A percentile compares a stretch with the other conserved stretches of the same genome.
These are phyloP conservation scores for Drosophila triauraria DNA, from an alignment of 1,140 invertebrate genomes.

Conservation along the genomic window DNA sequence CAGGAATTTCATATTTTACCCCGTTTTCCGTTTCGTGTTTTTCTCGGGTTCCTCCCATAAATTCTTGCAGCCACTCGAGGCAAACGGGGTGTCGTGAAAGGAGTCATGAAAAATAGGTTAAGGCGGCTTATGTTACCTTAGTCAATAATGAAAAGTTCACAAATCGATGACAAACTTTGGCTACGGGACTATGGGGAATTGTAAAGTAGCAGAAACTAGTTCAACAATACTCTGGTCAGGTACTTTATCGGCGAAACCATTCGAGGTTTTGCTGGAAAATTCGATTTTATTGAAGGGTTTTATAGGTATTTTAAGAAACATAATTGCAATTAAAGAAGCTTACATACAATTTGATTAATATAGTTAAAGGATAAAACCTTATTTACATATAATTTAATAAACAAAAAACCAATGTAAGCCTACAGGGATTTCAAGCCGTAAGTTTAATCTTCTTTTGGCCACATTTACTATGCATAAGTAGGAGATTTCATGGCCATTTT, in stretches of 20 bases:
- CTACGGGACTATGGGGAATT: neutral
- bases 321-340: too few relatives aligned
- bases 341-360: too few relatives aligned
- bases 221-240: slow-evolving; percentile 2
- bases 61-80: slow-evolving; percentile 33
- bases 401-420: neutral
- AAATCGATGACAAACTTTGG: slow-evolving; percentile 42
- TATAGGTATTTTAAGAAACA: too few relatives aligned
- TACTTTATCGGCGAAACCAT: slow-evolving; percentile 1
- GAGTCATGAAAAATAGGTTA: slow-evolving; percentile 48
- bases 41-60: slow-evolving; percentile 19
- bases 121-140: slow-evolving; percentile 33
- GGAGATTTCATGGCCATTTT: slow-evolving; percentile 22
- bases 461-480: slow-evolving; percentile 37
- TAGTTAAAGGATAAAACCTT: too few relatives aligned
- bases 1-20: slow-evolving; percentile 33
- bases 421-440: neutral
- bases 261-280: neutral
- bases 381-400: neutral
- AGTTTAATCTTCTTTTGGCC: slow-evolving; percentile 3
- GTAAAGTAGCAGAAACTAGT: slow-evolving; percentile 15
- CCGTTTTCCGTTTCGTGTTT: slow-evolving; percentile 5
- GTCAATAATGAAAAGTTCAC: slow-evolving; percentile 46
- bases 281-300: too few relatives aligned
- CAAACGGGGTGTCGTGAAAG: slow-evolving; percentile 17